Evolutionary conservation across 2,113 vertebrate genomes (phyloP).

Genomic region (Raja brachyura): DNA sequence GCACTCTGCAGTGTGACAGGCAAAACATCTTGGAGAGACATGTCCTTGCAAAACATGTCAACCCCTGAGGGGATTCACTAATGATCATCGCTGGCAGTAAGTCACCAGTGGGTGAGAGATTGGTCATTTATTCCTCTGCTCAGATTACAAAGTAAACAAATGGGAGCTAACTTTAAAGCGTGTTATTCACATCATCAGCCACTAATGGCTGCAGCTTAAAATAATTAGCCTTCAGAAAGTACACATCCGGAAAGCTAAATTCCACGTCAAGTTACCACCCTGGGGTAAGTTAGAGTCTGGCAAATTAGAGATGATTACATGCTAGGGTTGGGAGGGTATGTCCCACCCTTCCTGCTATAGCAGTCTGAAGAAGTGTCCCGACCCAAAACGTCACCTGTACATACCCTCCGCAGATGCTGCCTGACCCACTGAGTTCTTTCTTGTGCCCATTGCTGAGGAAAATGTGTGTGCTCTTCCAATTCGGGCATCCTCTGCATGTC

Average conservation of each 20-base stretch:
- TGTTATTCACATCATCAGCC: neutral
- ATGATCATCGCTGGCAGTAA: neutral
- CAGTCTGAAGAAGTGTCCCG: no score
- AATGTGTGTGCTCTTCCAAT: no score
- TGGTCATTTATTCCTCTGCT: neutral
- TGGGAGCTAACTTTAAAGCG: neutral
- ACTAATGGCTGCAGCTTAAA: neutral
- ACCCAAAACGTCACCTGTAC: no score
- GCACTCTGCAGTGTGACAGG: neutral
- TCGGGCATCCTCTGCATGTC: no score
- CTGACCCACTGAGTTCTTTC: no score
- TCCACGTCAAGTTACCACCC: conserved; percentile 9
- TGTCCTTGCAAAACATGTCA: conserved; percentile 24
- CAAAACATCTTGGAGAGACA: neutral
- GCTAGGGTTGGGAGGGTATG: no score
- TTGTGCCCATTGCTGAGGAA: no score
- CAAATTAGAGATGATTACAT: no score
- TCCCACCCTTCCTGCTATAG: no score
- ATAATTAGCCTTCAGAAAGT: neutral
- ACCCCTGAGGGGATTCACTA: conserved; percentile 4
- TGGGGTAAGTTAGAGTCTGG: no score
- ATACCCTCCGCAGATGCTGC: no score
- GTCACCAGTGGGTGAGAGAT: neutral
- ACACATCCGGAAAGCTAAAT: neutral
- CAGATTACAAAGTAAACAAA: neutral